A percentile compares a stretch with the other conserved stretches of the same genome.
Conservation (phyloP, 1,140 invertebrate species). For the Pachyrhynchus sulphureomaculatus region DNA sequence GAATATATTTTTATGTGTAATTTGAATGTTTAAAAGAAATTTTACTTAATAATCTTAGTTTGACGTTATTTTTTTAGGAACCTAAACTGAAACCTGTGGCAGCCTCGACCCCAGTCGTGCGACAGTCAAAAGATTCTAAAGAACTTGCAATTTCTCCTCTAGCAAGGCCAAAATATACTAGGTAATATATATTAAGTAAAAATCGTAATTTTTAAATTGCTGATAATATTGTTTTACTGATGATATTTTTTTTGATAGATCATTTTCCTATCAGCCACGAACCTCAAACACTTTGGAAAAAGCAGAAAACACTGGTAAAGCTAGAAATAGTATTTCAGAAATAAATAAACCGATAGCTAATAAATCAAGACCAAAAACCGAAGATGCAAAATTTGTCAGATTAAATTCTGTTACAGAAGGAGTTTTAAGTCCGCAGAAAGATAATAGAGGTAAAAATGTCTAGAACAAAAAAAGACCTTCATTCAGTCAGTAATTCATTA, state of each 20-base stretch:
- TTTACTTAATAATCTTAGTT: neutral
- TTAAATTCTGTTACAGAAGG: slow-evolving; percentile 1
- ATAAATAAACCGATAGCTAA: neutral
- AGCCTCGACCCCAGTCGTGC: neutral
- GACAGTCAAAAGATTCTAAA: neutral
- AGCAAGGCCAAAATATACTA: neutral
- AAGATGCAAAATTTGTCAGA: neutral
- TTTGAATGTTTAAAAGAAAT: neutral
- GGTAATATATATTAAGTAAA: neutral
- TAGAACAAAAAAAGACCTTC: no score
- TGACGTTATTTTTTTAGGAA: neutral
- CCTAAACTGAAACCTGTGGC: slow-evolving; percentile 10
- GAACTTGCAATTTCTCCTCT: neutral
- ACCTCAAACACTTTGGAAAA: neutral
- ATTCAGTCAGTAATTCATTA: no score
- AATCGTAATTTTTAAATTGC: neutral
- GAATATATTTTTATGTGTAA: neutral
- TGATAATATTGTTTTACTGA: neutral
- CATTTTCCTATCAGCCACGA: neutral
- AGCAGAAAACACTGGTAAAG: neutral
- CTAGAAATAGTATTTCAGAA: neutral
- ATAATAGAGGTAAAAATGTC: neutral
- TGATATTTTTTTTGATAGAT: no score
- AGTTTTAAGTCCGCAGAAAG: neutral
- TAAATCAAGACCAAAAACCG: neutral